Percentiles rank a stretch among this genome's conserved stretches.
Conservation (phyloP, 2,797 vertebrate species). For the Malacoctenus gilli region DNA sequence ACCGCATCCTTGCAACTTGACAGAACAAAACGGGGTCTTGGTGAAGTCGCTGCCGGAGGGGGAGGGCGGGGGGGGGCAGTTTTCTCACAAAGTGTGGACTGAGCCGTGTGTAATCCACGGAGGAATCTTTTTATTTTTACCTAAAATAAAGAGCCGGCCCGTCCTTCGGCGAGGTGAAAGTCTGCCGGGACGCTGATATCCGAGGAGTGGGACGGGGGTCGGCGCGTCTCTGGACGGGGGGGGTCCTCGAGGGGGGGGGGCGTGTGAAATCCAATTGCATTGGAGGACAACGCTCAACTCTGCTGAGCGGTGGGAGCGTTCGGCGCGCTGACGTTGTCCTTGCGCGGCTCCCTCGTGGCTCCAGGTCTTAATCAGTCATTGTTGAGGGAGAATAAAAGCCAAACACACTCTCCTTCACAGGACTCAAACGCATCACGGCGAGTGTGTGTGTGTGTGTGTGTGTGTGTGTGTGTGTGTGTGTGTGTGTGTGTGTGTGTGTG, state of each 20-base stretch:
- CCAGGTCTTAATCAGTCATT: constrained; percentile 31
- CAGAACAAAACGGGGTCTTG: too few relatives aligned
- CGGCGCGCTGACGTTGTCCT: constrained; percentile 38
- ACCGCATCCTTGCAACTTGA: constrained; percentile 18
- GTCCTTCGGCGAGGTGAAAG: constrained; percentile 15
- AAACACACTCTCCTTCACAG: neutral
- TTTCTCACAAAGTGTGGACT: constrained; percentile 36
- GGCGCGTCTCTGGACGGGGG: too few relatives aligned
- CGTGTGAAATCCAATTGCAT: too few relatives aligned
- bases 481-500: too few relatives aligned
- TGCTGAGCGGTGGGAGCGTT: constrained; percentile 8
- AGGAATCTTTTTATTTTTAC: too few relatives aligned
- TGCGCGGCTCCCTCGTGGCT: constrained; percentile 39
- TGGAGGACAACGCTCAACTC: constrained; percentile 56
- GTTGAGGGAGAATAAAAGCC: constrained; percentile 28
- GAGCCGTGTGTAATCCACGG: constrained; percentile 37
- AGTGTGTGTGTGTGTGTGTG: too few relatives aligned
- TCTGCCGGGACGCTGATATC: constrained; percentile 24
- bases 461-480: too few relatives aligned
- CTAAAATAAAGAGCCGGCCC: constrained; percentile 3
- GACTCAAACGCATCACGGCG: constrained; percentile 10
- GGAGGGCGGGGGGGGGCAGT: constrained; percentile 20
- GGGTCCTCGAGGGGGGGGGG: too few relatives aligned
- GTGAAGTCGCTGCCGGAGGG: constrained; percentile 21
- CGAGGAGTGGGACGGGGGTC: too few relatives aligned